phyloP scores from a whole-genome alignment of 2,113 vertebrate species.

The Ctenodactylus gundi region DNA sequence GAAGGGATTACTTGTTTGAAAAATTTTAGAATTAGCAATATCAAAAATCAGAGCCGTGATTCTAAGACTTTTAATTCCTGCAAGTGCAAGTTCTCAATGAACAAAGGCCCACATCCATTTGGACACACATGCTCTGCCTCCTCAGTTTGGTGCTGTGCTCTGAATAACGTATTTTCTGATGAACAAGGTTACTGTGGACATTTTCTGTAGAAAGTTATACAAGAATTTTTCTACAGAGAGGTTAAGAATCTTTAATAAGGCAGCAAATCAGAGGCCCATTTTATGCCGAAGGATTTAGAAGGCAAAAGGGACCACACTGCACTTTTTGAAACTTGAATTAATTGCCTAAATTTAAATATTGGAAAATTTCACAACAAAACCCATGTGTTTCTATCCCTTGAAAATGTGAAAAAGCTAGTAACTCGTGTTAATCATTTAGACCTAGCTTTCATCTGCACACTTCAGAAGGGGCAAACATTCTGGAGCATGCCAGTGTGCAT shows the following conservation, averaged over 20 bases:
- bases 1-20: background rate
- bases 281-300: background rate
- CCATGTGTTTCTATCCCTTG: background rate
- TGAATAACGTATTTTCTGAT: background rate
- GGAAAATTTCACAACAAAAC: background rate
- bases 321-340: background rate
- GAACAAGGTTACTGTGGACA: background rate
- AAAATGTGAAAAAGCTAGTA: background rate
- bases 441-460: background rate
- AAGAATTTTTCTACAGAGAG: background rate
- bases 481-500: fast-evolving
- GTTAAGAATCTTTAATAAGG: background rate
- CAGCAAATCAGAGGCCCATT: background rate
- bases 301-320: fast-evolving
- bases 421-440: background rate
- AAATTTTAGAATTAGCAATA: background rate
- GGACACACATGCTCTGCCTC: background rate
- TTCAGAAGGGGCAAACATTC: background rate
- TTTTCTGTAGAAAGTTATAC: background rate
- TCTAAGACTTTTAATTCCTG: background rate
- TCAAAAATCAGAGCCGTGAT: background rate
- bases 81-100: background rate
- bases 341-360: background rate
- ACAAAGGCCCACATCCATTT: background rate
- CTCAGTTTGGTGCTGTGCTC: background rate